Evolutionary conservation across 30 jellyfish, hydroid and myxozoan species (phyloP).

Genomic region (Cassiopea andromeda): DNA sequence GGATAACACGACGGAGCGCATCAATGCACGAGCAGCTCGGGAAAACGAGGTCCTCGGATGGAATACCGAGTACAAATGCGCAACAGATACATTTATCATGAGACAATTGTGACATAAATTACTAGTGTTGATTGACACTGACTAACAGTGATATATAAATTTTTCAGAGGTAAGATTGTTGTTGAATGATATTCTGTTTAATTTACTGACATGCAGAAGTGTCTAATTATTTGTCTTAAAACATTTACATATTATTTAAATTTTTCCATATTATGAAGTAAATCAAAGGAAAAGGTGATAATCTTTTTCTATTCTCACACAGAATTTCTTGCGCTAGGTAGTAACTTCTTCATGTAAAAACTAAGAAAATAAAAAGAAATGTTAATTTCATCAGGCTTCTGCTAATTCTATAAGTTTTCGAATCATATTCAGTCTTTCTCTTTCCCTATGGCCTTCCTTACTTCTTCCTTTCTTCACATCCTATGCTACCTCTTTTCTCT

Average conservation of each 20-base stretch:
- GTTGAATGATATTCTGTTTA: not conserved
- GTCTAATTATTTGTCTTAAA: not conserved
- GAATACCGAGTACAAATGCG: not conserved
- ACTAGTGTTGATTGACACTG: constrained; percentile 18
- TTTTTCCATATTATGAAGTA: no score
- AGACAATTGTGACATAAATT: not conserved
- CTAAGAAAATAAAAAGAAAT: no score
- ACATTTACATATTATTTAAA: not conserved
- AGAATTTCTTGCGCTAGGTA: not conserved
- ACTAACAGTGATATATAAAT: not conserved
- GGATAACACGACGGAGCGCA: constrained; percentile 32
- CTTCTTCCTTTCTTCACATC: not conserved
- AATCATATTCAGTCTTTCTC: not conserved
- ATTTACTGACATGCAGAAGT: not conserved
- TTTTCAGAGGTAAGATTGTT: not conserved
- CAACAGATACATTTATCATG: not conserved
- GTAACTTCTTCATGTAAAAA: not conserved
- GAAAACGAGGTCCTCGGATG: constrained; percentile 13
- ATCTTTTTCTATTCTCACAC: not conserved
- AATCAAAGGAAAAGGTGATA: not conserved
- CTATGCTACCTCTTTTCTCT: not conserved
- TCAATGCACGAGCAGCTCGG: constrained; percentile 49
- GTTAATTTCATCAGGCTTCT: not conserved
- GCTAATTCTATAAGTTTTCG: not conserved
- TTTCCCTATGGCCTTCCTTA: not conserved